Evolutionary conservation across 2,888 invertebrate species (phyloP), one percentile per base, ranked within the genome.

Genomic region (Onthophagus sagittarius): DNA sequence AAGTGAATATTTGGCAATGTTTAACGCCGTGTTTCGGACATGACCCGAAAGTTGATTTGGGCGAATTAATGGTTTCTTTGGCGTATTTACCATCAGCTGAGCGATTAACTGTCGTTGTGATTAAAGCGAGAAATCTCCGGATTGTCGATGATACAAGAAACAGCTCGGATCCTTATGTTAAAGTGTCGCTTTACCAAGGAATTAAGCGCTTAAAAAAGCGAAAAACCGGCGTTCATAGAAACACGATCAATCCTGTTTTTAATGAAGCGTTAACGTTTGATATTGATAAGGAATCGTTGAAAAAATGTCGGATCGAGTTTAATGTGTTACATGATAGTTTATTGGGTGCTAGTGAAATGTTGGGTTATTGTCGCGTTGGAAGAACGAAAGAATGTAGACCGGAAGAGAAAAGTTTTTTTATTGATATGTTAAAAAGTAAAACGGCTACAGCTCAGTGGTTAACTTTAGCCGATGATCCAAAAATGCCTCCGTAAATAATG

Each of bases 391-490:
- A 86, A 9, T 85, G 86, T 74, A 82, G 84, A 62, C 80, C 81
- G 5, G 85, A 86, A 73, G 87, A 89, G 76, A 86, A 85, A 77
- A 85, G 87, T 72, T 87, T 89, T 75, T 89, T 89, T 77, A 86
- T 87, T 63, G 88, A 89, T 78, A 87, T 89, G 81, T 83, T 89
- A 74, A 86, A 88, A 13, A 88, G 88, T 13, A 88, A 88, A 79
- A 88, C 87, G 32, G 88, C 89, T 6, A 88, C 88, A 0, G 89
- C 89, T 31, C 88, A 89, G 79, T 90, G 90, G 89, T 83, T 90
- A 33, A 86, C 88, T 14, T 80, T 90, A 11, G 85, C 86, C 15
- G 23, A 23, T 53, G 88, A 89, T 77, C 81, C 85, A 3, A 73
- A 75, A 64, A 72, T 72, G 63, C 73, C 75, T 53, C 71, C 65